Evolutionary conservation across 2,113 vertebrate species (phyloP), one percentile per base, ranked within the genome.

Genomic region (Diphyllodes magnificus): DNA sequence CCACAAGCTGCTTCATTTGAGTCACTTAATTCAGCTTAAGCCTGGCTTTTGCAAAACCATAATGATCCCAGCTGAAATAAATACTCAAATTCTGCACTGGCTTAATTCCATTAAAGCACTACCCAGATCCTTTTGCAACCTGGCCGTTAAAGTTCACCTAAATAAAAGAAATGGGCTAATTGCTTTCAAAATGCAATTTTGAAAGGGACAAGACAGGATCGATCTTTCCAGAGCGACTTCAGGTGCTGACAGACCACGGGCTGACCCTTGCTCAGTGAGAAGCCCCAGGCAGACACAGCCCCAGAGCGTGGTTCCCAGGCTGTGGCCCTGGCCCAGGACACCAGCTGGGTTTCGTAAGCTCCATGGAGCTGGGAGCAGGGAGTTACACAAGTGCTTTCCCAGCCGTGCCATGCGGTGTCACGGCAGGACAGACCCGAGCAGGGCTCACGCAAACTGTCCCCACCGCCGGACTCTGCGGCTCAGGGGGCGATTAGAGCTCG

Each of bases 1-100:
- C 85, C 60, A 61, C 90, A 83, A 39, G 64, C 86, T 93, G 85
- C 93, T 94, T 90, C 88, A 80, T 88, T 94, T 83, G 76, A 86
- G 85, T 92, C 85, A 72, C 79, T 92, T 92, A 85, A 86, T 87
- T 90, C 95, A 90, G 92, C 86, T 92, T 93, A 95, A 94, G 68
- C 54, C 49, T 63, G 71, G 86, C 72, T 86, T 96, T 86, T 88
- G 72, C 86, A 79, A 94, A 94, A 85, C 54, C 78, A 31, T 72
- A 85, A 77, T 63, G 87, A 51, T 51, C 70, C 84, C 35, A 28
- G 64, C 35, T 44, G 70, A 91, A 82, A 82, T 56, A 93, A 95
- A 92, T 45, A 79, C 86, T 75, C 83, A 39, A 54, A 72, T 80
- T 89, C 90, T 80, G 33, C 63, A 0, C 45, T 57, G 30, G 84